Percentiles rank a stretch among this genome's conserved stretches.
phyloP scores from a whole-genome alignment of 2,797 vertebrate species.

The Typhlichthys subterraneus region DNA sequence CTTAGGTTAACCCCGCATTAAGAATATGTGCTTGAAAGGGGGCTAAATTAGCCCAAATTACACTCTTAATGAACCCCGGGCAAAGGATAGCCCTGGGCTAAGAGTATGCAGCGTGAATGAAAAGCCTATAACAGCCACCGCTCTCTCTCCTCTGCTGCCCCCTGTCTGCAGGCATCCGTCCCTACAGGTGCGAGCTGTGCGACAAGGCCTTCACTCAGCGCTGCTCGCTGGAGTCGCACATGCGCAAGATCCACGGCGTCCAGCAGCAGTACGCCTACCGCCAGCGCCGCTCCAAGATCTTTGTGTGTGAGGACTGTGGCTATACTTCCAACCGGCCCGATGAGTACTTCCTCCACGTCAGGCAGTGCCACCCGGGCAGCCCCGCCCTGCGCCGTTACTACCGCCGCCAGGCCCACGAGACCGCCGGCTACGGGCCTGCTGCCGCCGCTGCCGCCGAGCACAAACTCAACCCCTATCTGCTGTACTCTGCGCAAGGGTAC shows the following conservation, averaged over 20 bases:
- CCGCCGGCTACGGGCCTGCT: conserved; percentile 33
- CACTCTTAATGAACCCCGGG: no score
- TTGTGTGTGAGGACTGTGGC: conserved; percentile 90
- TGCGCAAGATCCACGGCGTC: conserved; percentile 87
- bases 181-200: conserved; percentile 86
- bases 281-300: conserved; percentile 89
- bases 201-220: conserved; percentile 91
- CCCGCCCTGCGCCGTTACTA: conserved; percentile 72
- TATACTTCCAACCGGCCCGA: conserved; percentile 83
- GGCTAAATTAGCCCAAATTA: no score
- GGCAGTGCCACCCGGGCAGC: conserved; percentile 78
- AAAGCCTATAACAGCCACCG: no score
- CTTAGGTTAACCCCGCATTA: no score
- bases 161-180: conserved; percentile 82
- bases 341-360: conserved; percentile 82
- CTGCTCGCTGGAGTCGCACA: conserved; percentile 89
- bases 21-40: no score
- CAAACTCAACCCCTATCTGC: conserved; percentile 69
- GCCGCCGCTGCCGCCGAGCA: conserved; percentile 26
- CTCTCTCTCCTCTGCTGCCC: background rate
- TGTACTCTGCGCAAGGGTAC: conserved; percentile 70
- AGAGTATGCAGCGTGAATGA: no score
- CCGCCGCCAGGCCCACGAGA: conserved; percentile 71
- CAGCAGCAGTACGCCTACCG: conserved; percentile 87
- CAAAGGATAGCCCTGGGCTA: no score